Conservation (phyloP, 2,888 invertebrate genomes). For the Parnassius apollo region DNA sequence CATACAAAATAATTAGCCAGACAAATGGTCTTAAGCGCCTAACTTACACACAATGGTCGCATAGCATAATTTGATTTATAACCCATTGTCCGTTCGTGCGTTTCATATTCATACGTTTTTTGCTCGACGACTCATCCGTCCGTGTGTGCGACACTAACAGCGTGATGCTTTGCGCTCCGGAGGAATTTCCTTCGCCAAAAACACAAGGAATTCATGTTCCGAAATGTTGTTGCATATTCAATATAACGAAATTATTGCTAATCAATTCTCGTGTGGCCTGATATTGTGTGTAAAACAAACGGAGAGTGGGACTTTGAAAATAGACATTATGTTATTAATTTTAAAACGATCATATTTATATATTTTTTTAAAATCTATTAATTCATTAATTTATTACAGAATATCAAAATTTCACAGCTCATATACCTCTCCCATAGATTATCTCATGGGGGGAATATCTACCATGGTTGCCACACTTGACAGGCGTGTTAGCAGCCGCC, state of each 20-base stretch:
- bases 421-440: too few species aligned
- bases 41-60: conserved; percentile 23
- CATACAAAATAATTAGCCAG: conserved; percentile 30
- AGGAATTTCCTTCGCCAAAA: conserved; percentile 27
- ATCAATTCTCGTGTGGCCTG: conserved; percentile 27
- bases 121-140: conserved; percentile 28
- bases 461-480: too few species aligned
- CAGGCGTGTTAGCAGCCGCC: too few species aligned
- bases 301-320: background rate
- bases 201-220: conserved; percentile 23
- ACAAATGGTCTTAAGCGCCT: conserved; percentile 24
- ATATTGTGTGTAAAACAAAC: conserved; percentile 4
- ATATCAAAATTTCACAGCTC: too few species aligned
- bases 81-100: conserved; percentile 21
- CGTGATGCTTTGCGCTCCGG: conserved; percentile 40
- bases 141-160: conserved; percentile 35
- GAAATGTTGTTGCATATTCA: conserved; percentile 24
- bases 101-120: conserved; percentile 31
- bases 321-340: background rate
- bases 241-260: conserved; percentile 25
- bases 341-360: too few species aligned
- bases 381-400: background rate
- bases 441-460: too few species aligned
- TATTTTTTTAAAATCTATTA: background rate
- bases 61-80: conserved; percentile 29